Conservation (phyloP, 2,797 vertebrate genomes). For the Dendrocincla fuliginosa region DNA sequence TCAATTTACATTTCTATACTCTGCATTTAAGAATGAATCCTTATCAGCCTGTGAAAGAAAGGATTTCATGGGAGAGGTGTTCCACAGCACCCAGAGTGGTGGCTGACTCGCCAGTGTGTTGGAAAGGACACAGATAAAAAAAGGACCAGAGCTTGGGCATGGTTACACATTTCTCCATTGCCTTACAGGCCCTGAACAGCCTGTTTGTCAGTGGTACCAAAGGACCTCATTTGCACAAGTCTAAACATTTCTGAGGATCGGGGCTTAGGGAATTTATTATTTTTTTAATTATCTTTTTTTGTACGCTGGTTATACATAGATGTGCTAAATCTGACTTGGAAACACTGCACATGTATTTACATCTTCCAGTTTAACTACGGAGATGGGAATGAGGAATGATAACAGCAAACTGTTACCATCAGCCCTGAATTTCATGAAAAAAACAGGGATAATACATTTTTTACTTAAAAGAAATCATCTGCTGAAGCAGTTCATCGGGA, state of each 20-base stretch:
- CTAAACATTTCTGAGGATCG: not conserved
- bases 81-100: not conserved
- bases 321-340: not conserved
- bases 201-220: not conserved
- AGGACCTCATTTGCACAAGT: not conserved
- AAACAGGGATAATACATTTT: not conserved
- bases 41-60: not conserved
- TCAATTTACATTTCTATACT: constrained; percentile 5
- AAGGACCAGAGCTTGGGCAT: not conserved
- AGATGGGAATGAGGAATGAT: not conserved
- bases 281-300: not conserved
- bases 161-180: not conserved
- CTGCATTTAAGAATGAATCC: constrained; percentile 58
- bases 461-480: not conserved
- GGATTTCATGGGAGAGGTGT: not conserved
- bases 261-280: not conserved
- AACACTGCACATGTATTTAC: not conserved
- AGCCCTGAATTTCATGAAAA: constrained; percentile 12
- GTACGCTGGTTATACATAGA: not conserved
- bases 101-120: not conserved
- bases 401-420: not conserved
- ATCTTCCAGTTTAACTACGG: not conserved
- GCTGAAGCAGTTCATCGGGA: constrained; percentile 29
- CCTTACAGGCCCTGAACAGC: not conserved
- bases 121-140: not conserved